phyloP scores from a whole-genome alignment of 2,113 vertebrate genomes.

The Pleuronectes platessa region DNA sequence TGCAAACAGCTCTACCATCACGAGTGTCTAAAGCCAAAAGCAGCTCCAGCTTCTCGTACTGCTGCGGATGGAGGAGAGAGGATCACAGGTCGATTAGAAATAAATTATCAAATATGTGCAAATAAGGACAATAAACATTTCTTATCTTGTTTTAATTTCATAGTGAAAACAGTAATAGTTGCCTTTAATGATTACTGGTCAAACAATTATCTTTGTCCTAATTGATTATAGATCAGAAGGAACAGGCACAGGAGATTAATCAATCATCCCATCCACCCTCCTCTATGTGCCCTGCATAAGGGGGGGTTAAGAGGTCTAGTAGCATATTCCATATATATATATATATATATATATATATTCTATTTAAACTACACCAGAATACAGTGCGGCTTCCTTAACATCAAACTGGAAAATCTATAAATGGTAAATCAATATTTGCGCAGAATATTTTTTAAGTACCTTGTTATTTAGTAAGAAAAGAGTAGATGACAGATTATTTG shows the following conservation, averaged over 20 bases:
- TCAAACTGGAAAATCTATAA: too few species aligned
- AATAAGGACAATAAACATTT: too few species aligned
- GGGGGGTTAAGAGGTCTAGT: background rate
- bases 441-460: too few species aligned
- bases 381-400: too few species aligned
- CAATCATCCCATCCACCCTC: background rate
- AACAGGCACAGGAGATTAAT: background rate
- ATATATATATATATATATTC: too few species aligned
- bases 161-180: too few species aligned
- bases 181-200: slow-evolving; percentile 1
- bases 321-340: background rate
- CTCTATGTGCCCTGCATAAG: background rate
- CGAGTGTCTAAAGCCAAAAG: slow-evolving; percentile 54
- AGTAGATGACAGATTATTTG: too few species aligned
- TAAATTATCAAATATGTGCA: background rate
- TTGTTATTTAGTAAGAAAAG: too few species aligned
- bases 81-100: slow-evolving; percentile 30
- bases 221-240: slow-evolving; percentile 21
- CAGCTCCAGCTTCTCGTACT: slow-evolving; percentile 45
- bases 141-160: too few species aligned
- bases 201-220: background rate
- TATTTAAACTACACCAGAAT: too few species aligned
- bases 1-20: slow-evolving; percentile 51
- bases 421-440: too few species aligned
- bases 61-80: slow-evolving; percentile 18